Conservation (phyloP, 2,797 vertebrate species). For the Tangara arthus region DNA sequence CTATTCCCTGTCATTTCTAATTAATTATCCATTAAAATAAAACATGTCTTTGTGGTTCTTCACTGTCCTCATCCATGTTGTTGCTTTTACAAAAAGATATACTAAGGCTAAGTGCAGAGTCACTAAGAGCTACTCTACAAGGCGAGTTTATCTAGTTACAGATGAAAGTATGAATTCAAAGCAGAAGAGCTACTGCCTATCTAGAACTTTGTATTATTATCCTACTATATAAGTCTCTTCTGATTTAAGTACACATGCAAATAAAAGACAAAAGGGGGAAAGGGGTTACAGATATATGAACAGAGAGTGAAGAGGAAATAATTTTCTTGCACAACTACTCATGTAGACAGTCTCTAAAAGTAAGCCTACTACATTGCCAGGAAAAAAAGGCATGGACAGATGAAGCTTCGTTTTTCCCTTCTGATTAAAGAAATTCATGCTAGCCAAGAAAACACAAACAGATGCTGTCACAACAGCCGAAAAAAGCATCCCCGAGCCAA, state of each 20-base stretch:
- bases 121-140: neutral
- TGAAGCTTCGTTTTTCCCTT: neutral
- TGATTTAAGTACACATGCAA: neutral
- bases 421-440: neutral
- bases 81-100: neutral
- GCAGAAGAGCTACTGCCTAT: neutral
- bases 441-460: neutral
- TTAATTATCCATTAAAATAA: neutral
- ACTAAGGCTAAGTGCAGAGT: neutral
- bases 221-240: neutral
- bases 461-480: neutral
- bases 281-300: neutral
- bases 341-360: neutral
- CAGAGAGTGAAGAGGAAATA: neutral
- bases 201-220: neutral
- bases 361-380: neutral
- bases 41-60: neutral
- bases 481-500: neutral
- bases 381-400: neutral
- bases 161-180: neutral
- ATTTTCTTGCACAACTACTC: neutral
- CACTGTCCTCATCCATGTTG: neutral
- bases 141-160: neutral
- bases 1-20: neutral
- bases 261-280: neutral